Base-by-base conservation (phyloP, 2,113 vertebrate species). In the Oncorhynchus kisutch region DNA sequence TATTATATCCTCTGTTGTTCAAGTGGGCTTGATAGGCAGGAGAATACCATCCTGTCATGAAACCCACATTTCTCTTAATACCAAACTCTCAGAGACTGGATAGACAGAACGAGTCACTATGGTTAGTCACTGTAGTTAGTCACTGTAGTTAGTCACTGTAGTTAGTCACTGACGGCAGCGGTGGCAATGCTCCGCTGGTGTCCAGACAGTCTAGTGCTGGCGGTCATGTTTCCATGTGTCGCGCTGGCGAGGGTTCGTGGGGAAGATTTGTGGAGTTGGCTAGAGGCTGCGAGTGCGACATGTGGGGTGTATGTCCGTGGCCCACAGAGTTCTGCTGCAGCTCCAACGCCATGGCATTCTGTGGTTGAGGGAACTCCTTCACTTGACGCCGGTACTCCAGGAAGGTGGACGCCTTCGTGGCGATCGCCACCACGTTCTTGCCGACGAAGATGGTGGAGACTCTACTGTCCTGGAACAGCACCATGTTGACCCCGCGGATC, bases 381-480 rank as follows among this genome's bases (percentile, higher is more conserved):
- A 96, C 96, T 92, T 98, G 97, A 75, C 93, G 92, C 77, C 96
- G 96, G 89, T 99, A 98, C 90, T 99, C 97, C 0, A 99, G 91
- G 82, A 99, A 99, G 34, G 96, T 98, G 84, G 97, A 99, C 0
- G 94, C 96, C 91, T 99, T 99, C 76, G 97, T 98, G 77, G 96
- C 97, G 0, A 99, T 96, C 0, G 98, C 98, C 3, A 99, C 96
- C 82, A 99, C 96, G 70, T 99, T 99, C 91, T 99, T 99, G 77
- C 98, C 98, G 0, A 99, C 96, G 24, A 99, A 99, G 89, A 99
- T 98, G 76, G 98, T 97, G 24, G 98, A 99, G 76, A 99, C 98
- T 20, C 97, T 95, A 88, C 97, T 99, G 91, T 99, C 98, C 83
- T 97, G 97, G 88, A 98, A 99, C 67, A 99, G 88, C 34, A 98